phyloP scores from a whole-genome alignment of 2,797 vertebrate species.

The Trichosurus vulpecula region DNA sequence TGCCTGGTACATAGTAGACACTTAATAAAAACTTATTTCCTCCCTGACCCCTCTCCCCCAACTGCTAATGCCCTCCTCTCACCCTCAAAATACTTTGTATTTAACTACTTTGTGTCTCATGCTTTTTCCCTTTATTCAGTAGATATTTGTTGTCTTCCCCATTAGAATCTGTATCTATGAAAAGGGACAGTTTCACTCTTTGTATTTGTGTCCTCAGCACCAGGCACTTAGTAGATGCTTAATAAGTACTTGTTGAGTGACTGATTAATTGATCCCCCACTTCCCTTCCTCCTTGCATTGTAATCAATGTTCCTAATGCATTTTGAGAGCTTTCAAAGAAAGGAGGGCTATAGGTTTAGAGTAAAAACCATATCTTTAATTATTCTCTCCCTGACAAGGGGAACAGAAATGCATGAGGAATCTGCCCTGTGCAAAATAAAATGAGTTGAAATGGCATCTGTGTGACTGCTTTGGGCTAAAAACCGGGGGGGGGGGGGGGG shows the following conservation, averaged over 20 bases:
- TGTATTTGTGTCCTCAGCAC: not conserved
- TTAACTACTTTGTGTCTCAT: not conserved
- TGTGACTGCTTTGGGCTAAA: conserved; percentile 41
- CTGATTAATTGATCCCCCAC: not conserved
- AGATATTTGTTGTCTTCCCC: not conserved
- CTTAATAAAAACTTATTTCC: not conserved
- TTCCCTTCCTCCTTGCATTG: not conserved
- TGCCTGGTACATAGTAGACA: not conserved
- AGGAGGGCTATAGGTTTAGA: conserved; percentile 2
- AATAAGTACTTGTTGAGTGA: not conserved
- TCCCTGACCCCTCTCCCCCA: not conserved
- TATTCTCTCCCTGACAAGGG: not conserved
- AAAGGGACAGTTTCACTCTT: not conserved
- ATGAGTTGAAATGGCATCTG: conserved; percentile 18
- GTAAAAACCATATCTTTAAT: not conserved
- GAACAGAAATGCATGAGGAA: not conserved
- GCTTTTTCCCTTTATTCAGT: not conserved
- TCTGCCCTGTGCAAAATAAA: conserved; percentile 11
- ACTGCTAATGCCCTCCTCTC: no score
- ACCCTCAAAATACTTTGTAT: not conserved
- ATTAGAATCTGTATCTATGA: not conserved
- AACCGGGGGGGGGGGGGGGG: no score
- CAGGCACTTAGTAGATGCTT: not conserved
- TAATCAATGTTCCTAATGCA: not conserved
- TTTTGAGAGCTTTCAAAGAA: not conserved